Percentiles rank a stretch among this genome's conserved stretches.
These are phyloP conservation scores for Matsumyia berberina DNA, from an alignment of 2,888 invertebrate genomes.

Conservation along the genomic window DNA sequence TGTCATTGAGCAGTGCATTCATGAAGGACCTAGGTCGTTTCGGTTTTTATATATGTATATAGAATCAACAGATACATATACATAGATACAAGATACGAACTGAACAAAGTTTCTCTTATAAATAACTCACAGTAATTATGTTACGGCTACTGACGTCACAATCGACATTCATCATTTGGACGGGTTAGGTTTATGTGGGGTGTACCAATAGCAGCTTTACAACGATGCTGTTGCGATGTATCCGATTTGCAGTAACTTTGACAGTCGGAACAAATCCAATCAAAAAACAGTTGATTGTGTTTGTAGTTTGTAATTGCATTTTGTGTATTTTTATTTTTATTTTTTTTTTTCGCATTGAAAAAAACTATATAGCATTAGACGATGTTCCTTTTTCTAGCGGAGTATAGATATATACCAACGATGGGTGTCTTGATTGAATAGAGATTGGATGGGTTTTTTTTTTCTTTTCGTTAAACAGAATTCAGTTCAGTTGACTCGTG, in stretches of 20 bases:
- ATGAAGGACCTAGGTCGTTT: conserved; percentile 59
- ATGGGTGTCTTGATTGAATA: no score
- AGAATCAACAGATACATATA: conserved; percentile 11
- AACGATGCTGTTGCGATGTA: conserved; percentile 30
- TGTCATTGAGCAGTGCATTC: conserved; percentile 71
- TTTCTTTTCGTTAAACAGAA: no score
- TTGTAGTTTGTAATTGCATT: conserved; percentile 58
- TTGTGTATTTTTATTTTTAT: conserved; percentile 18
- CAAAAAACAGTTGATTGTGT: conserved; percentile 55
- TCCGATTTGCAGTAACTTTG: conserved; percentile 45
- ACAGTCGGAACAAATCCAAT: conserved; percentile 64
- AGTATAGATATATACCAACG: no score
- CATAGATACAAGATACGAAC: conserved; percentile 23
- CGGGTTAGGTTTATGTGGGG: conserved; percentile 39
- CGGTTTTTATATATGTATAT: conserved; percentile 27
- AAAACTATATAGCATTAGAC: conserved; percentile 2
- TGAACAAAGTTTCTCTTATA: conserved; percentile 62
- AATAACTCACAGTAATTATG: conserved; percentile 72
- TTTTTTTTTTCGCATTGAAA: no score
- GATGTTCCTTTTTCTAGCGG: neutral
- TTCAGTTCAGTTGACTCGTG: no score
- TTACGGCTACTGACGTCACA: conserved; percentile 75
- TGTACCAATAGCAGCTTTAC: neutral
- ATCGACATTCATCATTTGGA: conserved; percentile 72
- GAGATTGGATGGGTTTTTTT: no score